A percentile compares a stretch with the other conserved stretches of the same genome.
Evolutionary conservation across 2,113 vertebrate species (phyloP).

Genomic region (Morone chrysops): DNA sequence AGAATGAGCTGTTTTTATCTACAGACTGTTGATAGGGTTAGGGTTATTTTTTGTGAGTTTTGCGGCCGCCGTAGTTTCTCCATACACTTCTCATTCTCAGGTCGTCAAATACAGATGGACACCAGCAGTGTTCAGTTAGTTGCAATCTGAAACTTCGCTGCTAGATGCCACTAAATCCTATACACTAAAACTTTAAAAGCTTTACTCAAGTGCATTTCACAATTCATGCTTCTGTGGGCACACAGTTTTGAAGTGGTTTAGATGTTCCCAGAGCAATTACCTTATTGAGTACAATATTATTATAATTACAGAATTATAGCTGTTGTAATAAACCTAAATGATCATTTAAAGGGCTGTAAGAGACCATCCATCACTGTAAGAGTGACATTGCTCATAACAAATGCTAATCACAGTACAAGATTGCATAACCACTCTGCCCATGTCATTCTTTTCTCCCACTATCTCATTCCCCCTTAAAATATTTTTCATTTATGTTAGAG

Average conservation of each 20-base stretch:
- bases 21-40: too few species aligned
- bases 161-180: too few species aligned
- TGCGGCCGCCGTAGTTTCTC: too few species aligned
- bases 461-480: slow-evolving; percentile 18
- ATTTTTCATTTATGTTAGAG: slow-evolving; percentile 47
- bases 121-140: too few species aligned
- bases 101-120: too few species aligned
- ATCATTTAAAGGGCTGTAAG: background rate
- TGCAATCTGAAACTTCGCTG: too few species aligned
- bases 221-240: background rate
- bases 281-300: background rate
- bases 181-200: too few species aligned
- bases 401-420: background rate
- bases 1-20: too few species aligned
- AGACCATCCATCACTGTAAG: background rate
- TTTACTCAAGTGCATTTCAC: background rate
- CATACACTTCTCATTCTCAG: too few species aligned
- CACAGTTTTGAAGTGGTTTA: background rate
- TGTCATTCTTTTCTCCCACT: background rate
- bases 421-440: slow-evolving; percentile 8
- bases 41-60: too few species aligned
- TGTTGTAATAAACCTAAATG: background rate
- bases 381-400: slow-evolving; percentile 8
- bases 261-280: background rate
- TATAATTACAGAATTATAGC: background rate